These are phyloP conservation scores for Eilema griseolum DNA, from an alignment of 2,888 invertebrate genomes.

Conservation along the genomic window DNA sequence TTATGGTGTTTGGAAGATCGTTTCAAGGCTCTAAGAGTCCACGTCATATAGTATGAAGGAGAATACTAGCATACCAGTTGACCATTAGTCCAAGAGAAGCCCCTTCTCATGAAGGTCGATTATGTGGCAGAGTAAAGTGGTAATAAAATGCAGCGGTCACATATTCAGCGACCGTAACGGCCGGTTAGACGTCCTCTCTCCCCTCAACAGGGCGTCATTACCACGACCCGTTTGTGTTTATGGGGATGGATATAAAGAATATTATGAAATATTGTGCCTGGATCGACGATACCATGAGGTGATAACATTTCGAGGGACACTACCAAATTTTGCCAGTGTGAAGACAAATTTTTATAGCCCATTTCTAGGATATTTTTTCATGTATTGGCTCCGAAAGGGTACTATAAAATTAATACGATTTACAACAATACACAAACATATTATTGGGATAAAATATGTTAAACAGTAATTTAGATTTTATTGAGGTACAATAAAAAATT, in stretches of 20 bases:
- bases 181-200: slow-evolving; percentile 80
- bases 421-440: background rate
- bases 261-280: slow-evolving; percentile 84
- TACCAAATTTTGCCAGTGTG: slow-evolving; percentile 71
- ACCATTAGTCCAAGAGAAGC: slow-evolving; percentile 79
- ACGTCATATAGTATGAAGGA: slow-evolving; percentile 36
- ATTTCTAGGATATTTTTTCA: slow-evolving; percentile 47
- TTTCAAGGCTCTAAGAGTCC: slow-evolving; percentile 34
- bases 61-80: slow-evolving; percentile 64
- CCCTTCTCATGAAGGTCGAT: slow-evolving; percentile 85
- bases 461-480: background rate
- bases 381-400: slow-evolving; percentile 40
- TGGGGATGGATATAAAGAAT: slow-evolving; percentile 85
- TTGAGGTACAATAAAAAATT: background rate
- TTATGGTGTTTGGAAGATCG: background rate
- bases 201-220: slow-evolving; percentile 81
- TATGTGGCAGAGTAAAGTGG: slow-evolving; percentile 86
- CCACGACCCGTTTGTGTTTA: slow-evolving; percentile 84
- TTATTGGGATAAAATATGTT: slow-evolving; percentile 1
- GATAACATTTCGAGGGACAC: slow-evolving; percentile 76
- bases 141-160: slow-evolving; percentile 87
- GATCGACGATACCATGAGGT: slow-evolving; percentile 81
- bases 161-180: slow-evolving; percentile 84
- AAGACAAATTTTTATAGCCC: slow-evolving; percentile 74
- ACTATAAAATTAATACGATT: slow-evolving; percentile 23